Evolutionary conservation across 2,797 vertebrate species (phyloP), one percentile per base, ranked within the genome.

Genomic region (Rhinatrema bivittatum): DNA sequence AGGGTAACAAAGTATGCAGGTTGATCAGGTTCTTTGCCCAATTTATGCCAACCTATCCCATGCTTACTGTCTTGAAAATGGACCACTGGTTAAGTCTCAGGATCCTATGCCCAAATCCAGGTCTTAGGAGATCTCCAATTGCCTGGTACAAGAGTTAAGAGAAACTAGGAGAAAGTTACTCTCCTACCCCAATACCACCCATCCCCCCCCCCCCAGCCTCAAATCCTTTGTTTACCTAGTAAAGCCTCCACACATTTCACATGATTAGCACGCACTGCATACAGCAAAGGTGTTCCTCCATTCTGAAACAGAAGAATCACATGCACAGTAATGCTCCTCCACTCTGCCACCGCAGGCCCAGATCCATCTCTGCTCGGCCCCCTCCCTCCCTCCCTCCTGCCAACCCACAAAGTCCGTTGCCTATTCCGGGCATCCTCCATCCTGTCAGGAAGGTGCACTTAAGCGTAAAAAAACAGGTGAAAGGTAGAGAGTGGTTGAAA

Each of bases 261-360:
- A 7, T 98, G 91, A 55, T 99, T 98, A 16, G 94, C 93, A 2
- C 91, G 79, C 20, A 97, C 94, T 3, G 94, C 94, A 3, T 98
- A 99, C 35, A 99, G 84, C 62, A 99, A 81, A 8, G 94, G 94
- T 0, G 94, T 98, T 28, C 96, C 94, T 4, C 93, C 93, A 7
- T 99, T 98, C 96, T 98, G 74, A 10, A 10, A 45, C n/a, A 30
- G 20, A 15, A 18, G 15, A 47, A 27, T 17, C n/a, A n/a, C n/a
- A n/a, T n/a, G n/a, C n/a, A n/a, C n/a, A n/a, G n/a, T n/a, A n/a
- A 20, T 6, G n/a, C n/a, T n/a, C n/a, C n/a, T 15, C 9, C 29
- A 31, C 32, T 14, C 13, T 4, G 9, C 29, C 11, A 38, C 9
- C 14, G n/a, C 27, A 9, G 20, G 9, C 26, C 25, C 15, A 37